Evolutionary conservation across 2,888 invertebrate species (phyloP), one percentile per base, ranked within the genome.

Genomic region (Mayetiola destructor): DNA sequence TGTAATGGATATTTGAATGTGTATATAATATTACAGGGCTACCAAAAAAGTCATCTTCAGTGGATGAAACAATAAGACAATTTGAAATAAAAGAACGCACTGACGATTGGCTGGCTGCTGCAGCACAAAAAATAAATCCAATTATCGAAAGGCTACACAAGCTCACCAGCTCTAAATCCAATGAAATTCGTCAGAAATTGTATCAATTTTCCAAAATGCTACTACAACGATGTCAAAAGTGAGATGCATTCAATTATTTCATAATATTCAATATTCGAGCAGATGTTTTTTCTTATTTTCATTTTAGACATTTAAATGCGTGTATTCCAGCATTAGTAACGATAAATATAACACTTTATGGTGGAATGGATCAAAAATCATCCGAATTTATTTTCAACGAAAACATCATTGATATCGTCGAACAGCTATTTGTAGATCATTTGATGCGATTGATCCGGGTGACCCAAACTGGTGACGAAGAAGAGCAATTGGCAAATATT

Each of bases 401-500:
- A n/a, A 23, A 48, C 27, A 2, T 48, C 1, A 48, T 48, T n/a
- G 48, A 48, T 27, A 14, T 48, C 1, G 48, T 67, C 78, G 59
- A 80, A 79, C 62, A 81, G 78, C 61, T 81, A 75, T 65, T 84
- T 80, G 67, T 77, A 78, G 62, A 68, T 67, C 59, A 73, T 77
- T 18, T 87, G 1, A 77, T 73, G 14, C 76, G 75, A 61, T 66
- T 87, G 63, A 87, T 88, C 0, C 75, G 83, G 61, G 75, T 76
- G 36, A 69, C 84, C 60, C 75, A 85, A 62, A 81, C 81, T 64
- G 77, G 79, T 78, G 85, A 84, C 63, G 76, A 79, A 21, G 66
- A 64, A 1, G 76, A 81, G 61, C 85, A 86, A 66, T 66, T 80
- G 23, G 71, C 78, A 0, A 76, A 78, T 4, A 67, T 88, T 54